These are phyloP conservation scores for Leptinotarsa haldemani DNA, from an alignment of 2,888 invertebrate species.

Conservation along the genomic window DNA sequence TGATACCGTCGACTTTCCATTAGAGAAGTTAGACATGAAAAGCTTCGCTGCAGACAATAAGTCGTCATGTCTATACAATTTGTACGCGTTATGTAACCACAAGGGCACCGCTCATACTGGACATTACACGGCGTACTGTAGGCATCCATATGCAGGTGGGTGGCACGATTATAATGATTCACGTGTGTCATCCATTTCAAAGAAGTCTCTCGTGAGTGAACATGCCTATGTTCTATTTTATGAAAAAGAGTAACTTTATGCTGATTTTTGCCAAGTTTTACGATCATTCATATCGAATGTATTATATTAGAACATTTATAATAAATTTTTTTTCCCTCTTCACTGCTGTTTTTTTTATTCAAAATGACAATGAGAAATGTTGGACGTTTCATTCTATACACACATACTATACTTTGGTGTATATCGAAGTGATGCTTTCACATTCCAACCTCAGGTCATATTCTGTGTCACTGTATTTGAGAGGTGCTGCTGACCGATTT, in stretches of 20 bases:
- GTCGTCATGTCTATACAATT: background rate
- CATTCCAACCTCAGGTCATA: too few relatives aligned
- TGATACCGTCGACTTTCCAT: background rate
- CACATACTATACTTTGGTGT: too few relatives aligned
- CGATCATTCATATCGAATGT: too few relatives aligned
- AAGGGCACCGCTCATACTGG: background rate
- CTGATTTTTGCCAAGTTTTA: too few relatives aligned
- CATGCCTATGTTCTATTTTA: background rate
- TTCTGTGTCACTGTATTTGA: too few relatives aligned
- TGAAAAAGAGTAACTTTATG: background rate
- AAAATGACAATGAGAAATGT: too few relatives aligned
- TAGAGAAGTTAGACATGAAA: background rate
- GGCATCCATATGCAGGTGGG: background rate
- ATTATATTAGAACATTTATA: too few relatives aligned
- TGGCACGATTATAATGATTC: background rate
- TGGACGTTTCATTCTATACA: too few relatives aligned
- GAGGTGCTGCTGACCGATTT: too few relatives aligned
- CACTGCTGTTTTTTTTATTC: too few relatives aligned
- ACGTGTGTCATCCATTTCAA: background rate
- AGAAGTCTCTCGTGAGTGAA: background rate
- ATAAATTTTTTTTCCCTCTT: too few relatives aligned
- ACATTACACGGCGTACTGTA: background rate
- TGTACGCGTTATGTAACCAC: background rate
- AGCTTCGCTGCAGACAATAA: background rate
- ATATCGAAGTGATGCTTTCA: too few relatives aligned